Evolutionary conservation across 2,888 invertebrate species (phyloP), one percentile per base, ranked within the genome.

Genomic region (Chydorus sphaericus): DNA sequence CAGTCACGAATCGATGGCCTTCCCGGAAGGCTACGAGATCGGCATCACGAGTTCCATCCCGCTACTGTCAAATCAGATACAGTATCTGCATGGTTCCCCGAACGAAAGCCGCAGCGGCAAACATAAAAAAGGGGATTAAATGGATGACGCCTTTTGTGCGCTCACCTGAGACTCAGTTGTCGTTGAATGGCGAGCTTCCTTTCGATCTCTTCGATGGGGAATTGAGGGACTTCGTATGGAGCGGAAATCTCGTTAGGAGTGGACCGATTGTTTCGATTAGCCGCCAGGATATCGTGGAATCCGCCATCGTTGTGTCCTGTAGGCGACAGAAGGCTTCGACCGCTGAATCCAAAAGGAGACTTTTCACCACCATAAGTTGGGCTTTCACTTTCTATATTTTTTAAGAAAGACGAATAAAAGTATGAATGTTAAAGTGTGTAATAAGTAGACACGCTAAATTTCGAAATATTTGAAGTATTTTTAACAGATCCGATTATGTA

Each of bases 141-240:
- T n/a, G n/a, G n/a, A n/a, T n/a, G n/a, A n/a, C n/a, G n/a, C n/a
- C n/a, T n/a, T n/a, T n/a, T n/a, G n/a, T n/a, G n/a, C 29, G 78
- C 83, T 81, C 70, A 90, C 90, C 86, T 87, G 65, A 83, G 84
- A 67, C 86, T 86, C 6, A 93, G 77, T 68, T 91, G 89, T 23
- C 90, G 75, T 67, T 93, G 91, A 59, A 91, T 84, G 55, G 86
- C 83, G 37, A 90, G 76, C 68, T 92, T 92, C 72, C 87, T 89
- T 73, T 94, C 93, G 60, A 91, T 89, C 70, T 92, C 90, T 68
- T 97, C 96, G 65, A 97, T 97, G 39, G 97, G 97, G 70, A 94
- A 96, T 72, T 94, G 93, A 0, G 94, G 92, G 38, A 96, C 87
- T 72, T 97, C 96, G 69, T 94, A 97, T 0, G 94, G 93, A 7